These are phyloP conservation scores for Cladopsammia gracilis DNA, from an alignment of 64 coral and sea anemone genomes.

Conservation along the genomic window DNA sequence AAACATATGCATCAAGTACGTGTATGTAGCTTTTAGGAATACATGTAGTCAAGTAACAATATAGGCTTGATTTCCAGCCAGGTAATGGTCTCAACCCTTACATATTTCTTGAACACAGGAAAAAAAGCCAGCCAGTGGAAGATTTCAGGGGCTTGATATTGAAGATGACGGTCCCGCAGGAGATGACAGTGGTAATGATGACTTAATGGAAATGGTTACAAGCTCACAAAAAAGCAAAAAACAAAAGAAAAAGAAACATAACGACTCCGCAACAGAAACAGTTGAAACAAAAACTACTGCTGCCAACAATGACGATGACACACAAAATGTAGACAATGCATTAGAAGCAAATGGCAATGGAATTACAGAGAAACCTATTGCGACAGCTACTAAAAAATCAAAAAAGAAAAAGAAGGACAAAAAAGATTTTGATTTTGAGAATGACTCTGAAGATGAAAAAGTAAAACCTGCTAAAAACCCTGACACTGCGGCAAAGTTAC, in stretches of 20 bases:
- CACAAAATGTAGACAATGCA: constrained; percentile 43
- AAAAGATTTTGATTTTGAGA: constrained; percentile 90
- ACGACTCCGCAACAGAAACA: constrained; percentile 10
- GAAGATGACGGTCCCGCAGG: constrained; percentile 46
- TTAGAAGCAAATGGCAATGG: constrained; percentile 45
- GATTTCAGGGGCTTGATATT: constrained; percentile 69
- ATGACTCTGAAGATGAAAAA: constrained; percentile 59
- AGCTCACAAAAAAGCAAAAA: constrained; percentile 30
- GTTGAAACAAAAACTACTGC: constrained; percentile 35
- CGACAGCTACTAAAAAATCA: constrained; percentile 70
- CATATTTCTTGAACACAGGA: background rate
- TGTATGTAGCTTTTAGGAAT: too few relatives aligned
- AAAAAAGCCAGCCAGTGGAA: constrained; percentile 47
- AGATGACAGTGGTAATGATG: constrained; percentile 20
- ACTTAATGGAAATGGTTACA: background rate
- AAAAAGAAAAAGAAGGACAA: constrained; percentile 91
- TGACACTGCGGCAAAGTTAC: constrained; percentile 46
- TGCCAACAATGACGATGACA: constrained; percentile 7
- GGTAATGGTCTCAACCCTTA: constrained; percentile 21
- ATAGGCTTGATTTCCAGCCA: background rate
- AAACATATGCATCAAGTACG: too few relatives aligned
- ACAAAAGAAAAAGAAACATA: constrained; percentile 53
- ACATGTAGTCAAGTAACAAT: too few relatives aligned
- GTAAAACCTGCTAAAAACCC: constrained; percentile 30
- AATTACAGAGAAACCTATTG: constrained; percentile 18